phyloP scores from a whole-genome alignment of 1,140 invertebrate species.

The Zaprionus gabonicus region DNA sequence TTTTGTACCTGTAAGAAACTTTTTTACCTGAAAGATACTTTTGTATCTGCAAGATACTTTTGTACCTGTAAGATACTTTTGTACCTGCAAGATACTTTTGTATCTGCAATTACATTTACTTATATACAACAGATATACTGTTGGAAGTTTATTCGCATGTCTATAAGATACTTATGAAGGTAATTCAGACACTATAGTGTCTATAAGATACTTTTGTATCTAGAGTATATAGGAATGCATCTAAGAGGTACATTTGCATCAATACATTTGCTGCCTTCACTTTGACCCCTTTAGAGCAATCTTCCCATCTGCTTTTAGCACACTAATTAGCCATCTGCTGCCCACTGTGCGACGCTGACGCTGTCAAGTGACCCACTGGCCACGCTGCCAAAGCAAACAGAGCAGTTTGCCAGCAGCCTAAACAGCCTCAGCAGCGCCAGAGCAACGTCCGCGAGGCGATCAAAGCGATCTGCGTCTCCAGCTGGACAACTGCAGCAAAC shows the following conservation, averaged over 20 bases:
- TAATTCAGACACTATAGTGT: background rate
- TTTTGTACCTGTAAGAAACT: background rate
- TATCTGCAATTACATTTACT: background rate
- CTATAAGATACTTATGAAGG: too few species aligned
- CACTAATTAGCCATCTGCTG: slow-evolving; percentile 35
- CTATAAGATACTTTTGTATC: background rate
- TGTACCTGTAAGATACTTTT: background rate
- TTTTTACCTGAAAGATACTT: background rate
- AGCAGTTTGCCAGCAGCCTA: slow-evolving; percentile 14
- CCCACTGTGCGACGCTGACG: slow-evolving; percentile 54
- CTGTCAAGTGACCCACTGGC: slow-evolving; percentile 58
- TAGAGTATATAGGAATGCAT: too few species aligned
- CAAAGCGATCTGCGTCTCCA: slow-evolving; percentile 63
- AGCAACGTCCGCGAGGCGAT: slow-evolving; percentile 56
- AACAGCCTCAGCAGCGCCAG: background rate
- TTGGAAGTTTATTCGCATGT: too few species aligned
- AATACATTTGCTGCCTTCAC: too few species aligned
- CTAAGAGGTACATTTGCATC: too few species aligned
- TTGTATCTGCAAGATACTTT: background rate
- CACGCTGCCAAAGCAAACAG: slow-evolving; percentile 74
- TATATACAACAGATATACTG: too few species aligned
- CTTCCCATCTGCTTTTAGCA: slow-evolving; percentile 37
- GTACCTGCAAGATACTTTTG: background rate
- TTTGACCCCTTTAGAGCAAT: slow-evolving; percentile 11
- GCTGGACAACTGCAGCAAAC: slow-evolving; percentile 63